phyloP scores from a whole-genome alignment of 2,888 invertebrate species.

The Physocephala rufipes region DNA sequence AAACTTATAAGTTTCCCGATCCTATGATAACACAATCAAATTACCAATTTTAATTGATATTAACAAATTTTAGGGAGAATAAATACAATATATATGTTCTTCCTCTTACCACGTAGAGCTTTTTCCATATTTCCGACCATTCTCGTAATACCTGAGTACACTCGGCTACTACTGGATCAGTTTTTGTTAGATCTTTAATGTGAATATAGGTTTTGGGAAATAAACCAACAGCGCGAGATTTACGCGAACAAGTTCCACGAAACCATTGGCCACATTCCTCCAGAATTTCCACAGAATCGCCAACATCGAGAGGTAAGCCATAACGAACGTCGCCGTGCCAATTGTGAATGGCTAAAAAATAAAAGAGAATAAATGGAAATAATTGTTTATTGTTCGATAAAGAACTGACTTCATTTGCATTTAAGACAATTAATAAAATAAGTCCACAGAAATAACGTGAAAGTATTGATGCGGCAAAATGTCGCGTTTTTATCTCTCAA shows the following conservation, averaged over 20 bases:
- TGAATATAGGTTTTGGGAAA: slow-evolving; percentile 87
- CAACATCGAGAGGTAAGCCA: slow-evolving; percentile 86
- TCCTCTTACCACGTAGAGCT: slow-evolving; percentile 82
- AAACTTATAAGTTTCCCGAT: slow-evolving; percentile 85
- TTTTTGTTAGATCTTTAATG: slow-evolving; percentile 85
- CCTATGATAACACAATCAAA: too few species aligned
- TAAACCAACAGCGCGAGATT: slow-evolving; percentile 72
- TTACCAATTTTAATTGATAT: slow-evolving; percentile 47
- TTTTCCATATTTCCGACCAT: slow-evolving; percentile 94
- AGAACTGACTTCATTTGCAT: neutral
- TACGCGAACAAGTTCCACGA: slow-evolving; percentile 84
- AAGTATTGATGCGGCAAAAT: neutral
- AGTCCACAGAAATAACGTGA: neutral
- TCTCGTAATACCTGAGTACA: slow-evolving; percentile 90
- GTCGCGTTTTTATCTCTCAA: neutral
- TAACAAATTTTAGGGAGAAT: neutral
- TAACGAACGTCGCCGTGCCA: slow-evolving; percentile 84
- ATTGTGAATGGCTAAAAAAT: slow-evolving; percentile 81
- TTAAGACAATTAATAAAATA: neutral
- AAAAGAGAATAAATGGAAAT: slow-evolving; percentile 12
- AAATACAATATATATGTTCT: neutral
- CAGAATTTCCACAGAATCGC: slow-evolving; percentile 90
- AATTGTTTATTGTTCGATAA: slow-evolving; percentile 10
- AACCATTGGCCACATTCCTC: slow-evolving; percentile 89
- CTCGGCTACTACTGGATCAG: slow-evolving; percentile 90